Evolutionary conservation across 2,113 vertebrate species (phyloP), one percentile per base, ranked within the genome.

Genomic region (Rhagologus leucostigma): DNA sequence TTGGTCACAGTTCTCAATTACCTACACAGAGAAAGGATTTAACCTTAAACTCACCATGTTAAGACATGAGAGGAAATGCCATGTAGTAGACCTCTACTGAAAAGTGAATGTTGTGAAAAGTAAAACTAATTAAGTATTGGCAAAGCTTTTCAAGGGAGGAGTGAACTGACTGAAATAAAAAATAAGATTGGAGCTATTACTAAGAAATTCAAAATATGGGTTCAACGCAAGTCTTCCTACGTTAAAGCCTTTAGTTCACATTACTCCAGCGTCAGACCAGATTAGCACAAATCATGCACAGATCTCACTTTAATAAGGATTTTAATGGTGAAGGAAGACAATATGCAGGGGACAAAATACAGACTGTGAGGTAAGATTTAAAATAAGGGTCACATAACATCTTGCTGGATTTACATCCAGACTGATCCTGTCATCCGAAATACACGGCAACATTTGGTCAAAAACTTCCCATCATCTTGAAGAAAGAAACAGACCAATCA

Each of bases 211-310:
- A 87, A 76, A 93, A 73, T 30, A 68, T 1, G 3, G 6, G 16
- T 15, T 87, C 55, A 75, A 12, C 16, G 41, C 7, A 73, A 57
- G 2, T 33, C n/a, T 50, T 76, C 27, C 47, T 29, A 21, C 24
- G 75, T n/a, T 56, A 30, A 85, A 88, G 41, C 27, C 24, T 73
- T 69, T 0, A 4, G 64, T 78, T 81, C 15, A 37, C 4, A 16
- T 50, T 68, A 78, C 6, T 57, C 26, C 5, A 56, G 3, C 0
- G 0, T 59, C 67, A 70, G 39, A 69, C 11, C 50, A 70, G 23
- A 83, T 22, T 22, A 77, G 30, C 27, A 37, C 8, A 65, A 76
- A 29, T 33, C 30, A 70, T 33, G 35, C 11, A 29, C 0, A 85
- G 22, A 62, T 80, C 23, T 83, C 42, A 60, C 7, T 41, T 49